Percentiles rank a stretch among this genome's conserved stretches.
These are phyloP conservation scores for Macrophya alboannulata DNA, from an alignment of 2,888 invertebrate genomes.

Conservation along the genomic window DNA sequence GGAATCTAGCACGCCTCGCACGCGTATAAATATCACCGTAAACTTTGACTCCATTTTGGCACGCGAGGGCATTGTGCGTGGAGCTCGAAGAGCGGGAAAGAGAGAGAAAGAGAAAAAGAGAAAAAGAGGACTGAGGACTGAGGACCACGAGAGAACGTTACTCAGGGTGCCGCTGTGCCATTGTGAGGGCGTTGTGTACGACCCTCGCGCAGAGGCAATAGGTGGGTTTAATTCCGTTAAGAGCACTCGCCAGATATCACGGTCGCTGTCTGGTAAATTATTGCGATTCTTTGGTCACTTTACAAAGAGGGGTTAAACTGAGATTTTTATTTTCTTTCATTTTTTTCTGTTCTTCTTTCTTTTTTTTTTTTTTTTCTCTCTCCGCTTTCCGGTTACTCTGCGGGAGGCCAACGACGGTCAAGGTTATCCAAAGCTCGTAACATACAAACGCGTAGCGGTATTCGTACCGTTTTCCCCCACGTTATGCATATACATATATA, in stretches of 20 bases:
- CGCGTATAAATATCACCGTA: slow-evolving; percentile 54
- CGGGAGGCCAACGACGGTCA: slow-evolving; percentile 7
- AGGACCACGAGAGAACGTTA: slow-evolving; percentile 54
- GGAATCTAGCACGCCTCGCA: slow-evolving; percentile 41
- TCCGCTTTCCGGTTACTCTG: not conserved
- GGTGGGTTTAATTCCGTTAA: slow-evolving; percentile 68
- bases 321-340: slow-evolving; percentile 43
- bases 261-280: slow-evolving; percentile 45
- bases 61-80: slow-evolving; percentile 54
- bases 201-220: slow-evolving; percentile 54
- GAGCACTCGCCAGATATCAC: slow-evolving; percentile 64
- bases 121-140: slow-evolving; percentile 13
- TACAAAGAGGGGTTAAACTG: slow-evolving; percentile 52
- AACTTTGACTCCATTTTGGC: slow-evolving; percentile 54
- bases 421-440: slow-evolving; percentile 13
- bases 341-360: not conserved
- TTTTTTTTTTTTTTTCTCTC: not conserved
- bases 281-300: slow-evolving; percentile 54
- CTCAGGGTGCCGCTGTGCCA: slow-evolving; percentile 52
- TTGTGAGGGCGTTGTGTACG: slow-evolving; percentile 51
- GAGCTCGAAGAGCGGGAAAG: slow-evolving; percentile 5
- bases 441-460: not conserved
- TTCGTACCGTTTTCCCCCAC: not conserved
- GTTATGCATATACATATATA: not conserved
- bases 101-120: not conserved